These are phyloP conservation scores for Mycteria americana DNA, from an alignment of 2,797 vertebrate species.

Conservation along the genomic window DNA sequence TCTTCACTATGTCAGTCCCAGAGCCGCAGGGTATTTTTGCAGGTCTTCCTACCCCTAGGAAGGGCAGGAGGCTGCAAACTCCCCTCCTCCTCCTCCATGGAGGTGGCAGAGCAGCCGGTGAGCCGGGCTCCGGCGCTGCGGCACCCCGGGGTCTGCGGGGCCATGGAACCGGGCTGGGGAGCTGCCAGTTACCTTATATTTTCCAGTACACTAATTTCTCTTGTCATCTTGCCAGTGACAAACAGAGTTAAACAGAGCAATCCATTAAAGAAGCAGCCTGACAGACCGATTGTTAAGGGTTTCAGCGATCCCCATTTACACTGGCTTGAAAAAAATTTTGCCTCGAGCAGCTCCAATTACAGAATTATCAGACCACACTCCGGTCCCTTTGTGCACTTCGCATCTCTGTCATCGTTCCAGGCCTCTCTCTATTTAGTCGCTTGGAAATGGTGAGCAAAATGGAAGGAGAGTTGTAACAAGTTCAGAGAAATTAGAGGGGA, in stretches of 20 bases:
- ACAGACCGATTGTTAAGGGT: constrained; percentile 42
- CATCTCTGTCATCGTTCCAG: constrained; percentile 59
- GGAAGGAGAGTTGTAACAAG: constrained; percentile 66
- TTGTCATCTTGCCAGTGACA: constrained; percentile 57
- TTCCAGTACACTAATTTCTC: constrained; percentile 59
- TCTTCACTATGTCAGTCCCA: neutral
- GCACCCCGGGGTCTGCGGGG: neutral
- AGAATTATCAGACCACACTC: constrained; percentile 63
- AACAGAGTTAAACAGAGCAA: constrained; percentile 52
- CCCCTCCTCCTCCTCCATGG: neutral
- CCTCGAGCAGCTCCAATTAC: constrained; percentile 64
- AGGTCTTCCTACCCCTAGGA: neutral
- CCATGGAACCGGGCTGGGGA: neutral
- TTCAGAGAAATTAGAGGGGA: constrained; percentile 57
- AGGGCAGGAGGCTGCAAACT: neutral
- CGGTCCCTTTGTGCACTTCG: constrained; percentile 55
- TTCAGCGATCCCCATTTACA: constrained; percentile 56
- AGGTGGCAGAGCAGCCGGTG: neutral
- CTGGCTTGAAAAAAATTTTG: constrained; percentile 44
- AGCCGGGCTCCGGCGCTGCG: neutral
- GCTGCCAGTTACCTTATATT: constrained; percentile 56
- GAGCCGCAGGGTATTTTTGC: neutral
- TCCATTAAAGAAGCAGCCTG: constrained; percentile 58
- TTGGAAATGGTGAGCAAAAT: constrained; percentile 69
- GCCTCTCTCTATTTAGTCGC: constrained; percentile 60